A percentile compares a stretch with the other conserved stretches of the same genome.
Conservation (phyloP, 2,113 vertebrate species). For the Ginglymostoma cirratum region DNA sequence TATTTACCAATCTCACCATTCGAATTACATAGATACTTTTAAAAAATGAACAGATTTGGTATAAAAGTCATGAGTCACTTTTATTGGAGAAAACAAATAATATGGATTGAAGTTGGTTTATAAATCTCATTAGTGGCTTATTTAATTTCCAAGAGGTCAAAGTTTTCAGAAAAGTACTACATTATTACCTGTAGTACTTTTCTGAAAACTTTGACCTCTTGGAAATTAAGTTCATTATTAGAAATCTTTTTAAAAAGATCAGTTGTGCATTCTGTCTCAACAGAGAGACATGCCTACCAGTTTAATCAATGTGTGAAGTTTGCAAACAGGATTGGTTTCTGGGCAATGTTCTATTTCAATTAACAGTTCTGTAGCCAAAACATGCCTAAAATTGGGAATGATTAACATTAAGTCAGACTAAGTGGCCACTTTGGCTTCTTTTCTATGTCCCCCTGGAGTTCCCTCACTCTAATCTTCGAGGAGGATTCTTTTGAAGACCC, state of each 20-base stretch:
- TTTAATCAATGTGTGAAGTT: no score
- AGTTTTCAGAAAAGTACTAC: not conserved
- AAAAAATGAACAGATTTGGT: not conserved
- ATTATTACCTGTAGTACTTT: not conserved
- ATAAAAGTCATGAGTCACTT: not conserved
- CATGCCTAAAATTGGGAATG: not conserved
- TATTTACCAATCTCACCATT: not conserved
- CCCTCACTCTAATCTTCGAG: not conserved
- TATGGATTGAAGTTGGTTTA: not conserved
- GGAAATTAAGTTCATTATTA: not conserved
- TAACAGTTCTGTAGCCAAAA: not conserved
- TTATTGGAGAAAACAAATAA: not conserved
- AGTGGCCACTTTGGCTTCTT: not conserved
- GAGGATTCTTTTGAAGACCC: not conserved
- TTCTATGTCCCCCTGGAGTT: not conserved
- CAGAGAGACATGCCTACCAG: no score
- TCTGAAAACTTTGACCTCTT: not conserved
- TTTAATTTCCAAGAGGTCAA: not conserved
- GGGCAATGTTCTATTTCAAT: not conserved
- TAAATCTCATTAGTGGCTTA: not conserved
- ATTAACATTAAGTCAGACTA: not conserved
- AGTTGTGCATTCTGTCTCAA: not conserved
- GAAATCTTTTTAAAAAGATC: not conserved
- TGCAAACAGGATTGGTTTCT: not conserved
- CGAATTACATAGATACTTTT: not conserved